Percentiles rank a stretch among this genome's conserved stretches.
Evolutionary conservation across 2,888 invertebrate genomes (phyloP).

Genomic region (Melipona beecheii): DNA sequence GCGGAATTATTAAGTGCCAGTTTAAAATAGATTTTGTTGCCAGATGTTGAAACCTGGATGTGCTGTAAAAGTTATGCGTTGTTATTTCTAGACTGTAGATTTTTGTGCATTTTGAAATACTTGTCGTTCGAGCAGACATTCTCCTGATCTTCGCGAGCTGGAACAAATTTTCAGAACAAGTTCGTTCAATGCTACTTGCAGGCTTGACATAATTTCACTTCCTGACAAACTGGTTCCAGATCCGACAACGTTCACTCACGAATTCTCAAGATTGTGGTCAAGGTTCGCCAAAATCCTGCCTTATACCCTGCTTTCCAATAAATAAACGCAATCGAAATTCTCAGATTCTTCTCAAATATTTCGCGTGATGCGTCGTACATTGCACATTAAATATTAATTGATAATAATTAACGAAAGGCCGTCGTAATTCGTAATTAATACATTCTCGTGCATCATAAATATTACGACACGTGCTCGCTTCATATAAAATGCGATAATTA

Average conservation of each 20-base stretch:
- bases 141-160: neutral
- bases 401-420: no score
- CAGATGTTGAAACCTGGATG: no score
- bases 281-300: slow-evolving; percentile 7
- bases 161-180: neutral
- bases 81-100: no score
- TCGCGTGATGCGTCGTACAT: neutral
- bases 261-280: slow-evolving; percentile 32
- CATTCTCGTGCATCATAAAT: no score
- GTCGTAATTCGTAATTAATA: no score
- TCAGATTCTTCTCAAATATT: neutral
- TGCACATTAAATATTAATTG: neutral
- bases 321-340: neutral
- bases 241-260: neutral
- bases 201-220: slow-evolving; percentile 31
- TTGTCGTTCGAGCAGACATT: neutral
- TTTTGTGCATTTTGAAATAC: no score
- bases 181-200: neutral
- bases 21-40: no score
- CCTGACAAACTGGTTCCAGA: slow-evolving; percentile 24
- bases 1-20: no score
- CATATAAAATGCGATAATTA: no score
- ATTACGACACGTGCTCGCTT: no score
- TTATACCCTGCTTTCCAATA: neutral
- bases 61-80: no score